phyloP scores from a whole-genome alignment of 2,888 invertebrate species.

The Physocephala rufipes region DNA sequence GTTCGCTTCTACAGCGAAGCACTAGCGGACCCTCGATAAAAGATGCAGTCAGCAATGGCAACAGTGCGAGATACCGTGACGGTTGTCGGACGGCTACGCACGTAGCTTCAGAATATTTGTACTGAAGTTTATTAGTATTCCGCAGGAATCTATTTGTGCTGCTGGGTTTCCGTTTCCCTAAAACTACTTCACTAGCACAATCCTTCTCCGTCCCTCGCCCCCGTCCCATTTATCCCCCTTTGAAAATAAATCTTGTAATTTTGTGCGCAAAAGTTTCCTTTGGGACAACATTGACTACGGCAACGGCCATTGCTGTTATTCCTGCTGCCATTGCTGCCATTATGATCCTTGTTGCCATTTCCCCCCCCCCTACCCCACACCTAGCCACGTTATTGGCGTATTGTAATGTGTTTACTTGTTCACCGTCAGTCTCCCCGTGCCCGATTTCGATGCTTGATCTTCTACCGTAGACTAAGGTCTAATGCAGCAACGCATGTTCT shows the following conservation, averaged over 20 bases:
- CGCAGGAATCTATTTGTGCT: conserved; percentile 47
- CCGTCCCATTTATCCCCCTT: neutral
- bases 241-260: conserved; percentile 32
- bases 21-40: neutral
- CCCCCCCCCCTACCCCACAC: neutral
- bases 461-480: neutral
- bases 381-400: too few species aligned
- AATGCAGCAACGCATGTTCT: conserved; percentile 36
- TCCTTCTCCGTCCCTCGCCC: neutral
- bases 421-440: neutral
- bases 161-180: conserved; percentile 13
- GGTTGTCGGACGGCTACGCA: conserved; percentile 18
- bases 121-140: conserved; percentile 50
- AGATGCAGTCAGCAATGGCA: conserved; percentile 17
- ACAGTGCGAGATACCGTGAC: neutral
- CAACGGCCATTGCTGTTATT: neutral
- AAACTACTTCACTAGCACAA: neutral
- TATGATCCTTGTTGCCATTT: neutral
- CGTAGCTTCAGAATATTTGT: conserved; percentile 42
- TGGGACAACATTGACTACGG: neutral
- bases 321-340: neutral
- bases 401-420: too few species aligned
- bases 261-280: conserved; percentile 32
- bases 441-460: too few species aligned
- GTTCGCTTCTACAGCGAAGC: conserved; percentile 17